Conservation (phyloP, 2,888 invertebrate genomes). For the Hirtodrosophila trivittata region DNA sequence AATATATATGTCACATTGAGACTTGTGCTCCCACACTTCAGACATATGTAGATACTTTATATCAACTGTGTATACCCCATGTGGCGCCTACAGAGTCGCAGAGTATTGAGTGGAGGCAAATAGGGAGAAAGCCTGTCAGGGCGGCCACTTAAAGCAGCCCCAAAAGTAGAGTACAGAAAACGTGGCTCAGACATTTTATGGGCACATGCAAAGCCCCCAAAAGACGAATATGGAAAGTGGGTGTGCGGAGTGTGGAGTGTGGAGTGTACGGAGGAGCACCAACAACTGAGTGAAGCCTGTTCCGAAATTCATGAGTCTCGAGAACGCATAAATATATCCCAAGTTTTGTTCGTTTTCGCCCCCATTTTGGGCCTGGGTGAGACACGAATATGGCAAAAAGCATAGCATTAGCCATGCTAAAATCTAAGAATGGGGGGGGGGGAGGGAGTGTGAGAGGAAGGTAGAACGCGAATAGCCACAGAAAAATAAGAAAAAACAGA, state of each 20-base stretch:
- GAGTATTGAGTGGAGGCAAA: slow-evolving; percentile 11
- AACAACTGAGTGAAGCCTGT: slow-evolving; percentile 64
- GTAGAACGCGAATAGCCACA: neutral
- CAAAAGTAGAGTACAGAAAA: slow-evolving; percentile 47
- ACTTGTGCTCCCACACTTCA: too few species aligned
- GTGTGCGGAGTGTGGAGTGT: neutral
- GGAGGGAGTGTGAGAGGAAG: slow-evolving; percentile 1
- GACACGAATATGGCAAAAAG: slow-evolving; percentile 67
- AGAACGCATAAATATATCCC: slow-evolving; percentile 75
- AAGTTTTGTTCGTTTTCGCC: slow-evolving; percentile 40
- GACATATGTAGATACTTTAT: too few species aligned
- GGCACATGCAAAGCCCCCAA: slow-evolving; percentile 66
- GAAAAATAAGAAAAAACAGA: slow-evolving; percentile 20
- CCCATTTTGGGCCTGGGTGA: slow-evolving; percentile 29
- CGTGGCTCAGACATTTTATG: slow-evolving; percentile 64
- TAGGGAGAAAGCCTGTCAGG: slow-evolving; percentile 17
- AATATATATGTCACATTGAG: too few species aligned
- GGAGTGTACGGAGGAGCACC: slow-evolving; percentile 2
- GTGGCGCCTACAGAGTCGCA: neutral
- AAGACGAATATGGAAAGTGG: slow-evolving; percentile 50
- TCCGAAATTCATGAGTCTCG: slow-evolving; percentile 77
- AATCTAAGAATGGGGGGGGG: slow-evolving; percentile 13
- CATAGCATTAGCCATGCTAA: slow-evolving; percentile 59
- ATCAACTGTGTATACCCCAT: slow-evolving; percentile 1
- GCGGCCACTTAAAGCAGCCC: slow-evolving; percentile 45